phyloP scores from a whole-genome alignment of 2,113 vertebrate genomes.

The Pomatostomus ruficeps region DNA sequence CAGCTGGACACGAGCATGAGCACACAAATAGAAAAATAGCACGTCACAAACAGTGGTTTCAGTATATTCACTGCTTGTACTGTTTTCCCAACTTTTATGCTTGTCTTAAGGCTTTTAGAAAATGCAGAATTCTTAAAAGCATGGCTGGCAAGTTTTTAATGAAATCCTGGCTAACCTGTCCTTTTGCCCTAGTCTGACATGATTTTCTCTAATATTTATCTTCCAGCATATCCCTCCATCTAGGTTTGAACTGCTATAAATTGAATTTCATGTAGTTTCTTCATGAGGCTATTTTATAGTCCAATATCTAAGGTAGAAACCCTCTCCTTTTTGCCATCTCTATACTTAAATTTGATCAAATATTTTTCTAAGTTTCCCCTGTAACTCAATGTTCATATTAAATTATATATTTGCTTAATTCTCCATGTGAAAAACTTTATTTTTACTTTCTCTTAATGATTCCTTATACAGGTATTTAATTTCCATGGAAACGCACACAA shows the following conservation, averaged over 20 bases:
- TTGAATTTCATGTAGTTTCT: not conserved
- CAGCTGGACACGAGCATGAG: rapidly evolving
- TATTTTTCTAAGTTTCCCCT: not conserved
- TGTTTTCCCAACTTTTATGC: not conserved
- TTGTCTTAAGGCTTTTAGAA: not conserved
- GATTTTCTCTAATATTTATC: not conserved
- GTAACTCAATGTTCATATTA: not conserved
- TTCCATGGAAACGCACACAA: not conserved
- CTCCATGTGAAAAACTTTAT: not conserved
- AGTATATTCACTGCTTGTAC: not conserved
- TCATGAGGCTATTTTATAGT: not conserved
- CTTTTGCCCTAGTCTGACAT: not conserved
- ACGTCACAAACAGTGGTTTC: not conserved
- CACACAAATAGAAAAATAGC: not conserved
- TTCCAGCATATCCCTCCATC: not conserved
- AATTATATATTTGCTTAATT: not conserved
- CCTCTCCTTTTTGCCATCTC: not conserved
- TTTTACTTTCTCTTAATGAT: not conserved
- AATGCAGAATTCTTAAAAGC: not conserved
- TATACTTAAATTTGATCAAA: not conserved
- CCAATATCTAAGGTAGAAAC: not conserved
- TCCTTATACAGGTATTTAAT: not conserved
- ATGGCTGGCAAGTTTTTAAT: not conserved
- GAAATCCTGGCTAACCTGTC: not conserved
- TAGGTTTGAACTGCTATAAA: not conserved